These are phyloP conservation scores for Daubentonia madagascariensis DNA, from an alignment of 2,113 vertebrate genomes.

Conservation along the genomic window DNA sequence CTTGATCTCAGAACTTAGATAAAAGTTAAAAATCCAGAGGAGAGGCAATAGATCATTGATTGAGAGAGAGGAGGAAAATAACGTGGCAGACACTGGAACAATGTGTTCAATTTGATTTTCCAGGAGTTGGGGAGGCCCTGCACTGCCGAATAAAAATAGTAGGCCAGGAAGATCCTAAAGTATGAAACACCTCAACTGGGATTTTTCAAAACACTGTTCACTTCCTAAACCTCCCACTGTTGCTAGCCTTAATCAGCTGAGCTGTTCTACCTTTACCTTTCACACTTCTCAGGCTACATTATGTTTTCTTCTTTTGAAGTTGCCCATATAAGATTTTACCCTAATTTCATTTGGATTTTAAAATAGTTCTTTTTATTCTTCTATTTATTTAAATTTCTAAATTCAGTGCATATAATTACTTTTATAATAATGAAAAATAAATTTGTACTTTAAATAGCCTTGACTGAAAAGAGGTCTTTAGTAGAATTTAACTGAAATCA, in stretches of 20 bases:
- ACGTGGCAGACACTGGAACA: neutral
- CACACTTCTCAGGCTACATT: neutral
- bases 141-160: neutral
- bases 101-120: neutral
- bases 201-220: neutral
- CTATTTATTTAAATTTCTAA: neutral
- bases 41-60: neutral
- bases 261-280: fast-evolving
- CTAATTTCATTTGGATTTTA: neutral
- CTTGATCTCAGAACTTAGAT: neutral
- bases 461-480: neutral
- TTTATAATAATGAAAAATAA: neutral
- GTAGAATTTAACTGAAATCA: neutral
- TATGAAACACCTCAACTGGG: neutral
- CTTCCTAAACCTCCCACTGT: neutral
- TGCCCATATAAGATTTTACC: neutral
- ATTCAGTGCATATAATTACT: neutral
- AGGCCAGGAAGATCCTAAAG: neutral
- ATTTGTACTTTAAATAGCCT: neutral
- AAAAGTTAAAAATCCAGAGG: neutral
- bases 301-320: neutral
- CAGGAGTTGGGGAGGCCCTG: neutral
- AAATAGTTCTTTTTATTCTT: neutral
- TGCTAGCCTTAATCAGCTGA: neutral
- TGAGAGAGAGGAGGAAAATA: neutral